Evolutionary conservation across 2,888 invertebrate genomes (phyloP), one percentile per base, ranked within the genome.

Genomic region (Xylocampa areola): DNA sequence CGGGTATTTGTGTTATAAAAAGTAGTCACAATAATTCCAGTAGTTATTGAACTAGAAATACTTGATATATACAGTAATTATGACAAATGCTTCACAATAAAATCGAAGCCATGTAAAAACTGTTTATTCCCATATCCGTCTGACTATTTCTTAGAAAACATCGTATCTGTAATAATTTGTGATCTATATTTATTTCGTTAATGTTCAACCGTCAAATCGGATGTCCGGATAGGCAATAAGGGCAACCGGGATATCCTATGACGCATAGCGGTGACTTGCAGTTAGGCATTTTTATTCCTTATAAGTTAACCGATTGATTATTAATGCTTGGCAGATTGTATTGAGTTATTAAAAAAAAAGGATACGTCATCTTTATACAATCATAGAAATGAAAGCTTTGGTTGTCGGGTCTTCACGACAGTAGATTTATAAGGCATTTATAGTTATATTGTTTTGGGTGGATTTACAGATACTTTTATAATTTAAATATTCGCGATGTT

Each of bases 101-200:
- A 51, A 67, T 41, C 4, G 17, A 16, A 44, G 30, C 11, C 6
- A 36, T 49, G 25, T 58, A 29, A 32, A 41, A 54, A 55, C 54
- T 44, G 37, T 53, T 44, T 57, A 68, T 13, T 57, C 62, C 68
- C 53, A 68, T 57, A 48, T 68, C 68, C 68, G 62, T 61, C 5
- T 37, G 19, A 36, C 45, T 29, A 4, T 32, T 67, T 39, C 61
- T 55, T 0, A 32, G 73, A 32, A 68, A 50, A 53, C 48, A 14
- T 36, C n/a, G 27, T 8, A 36, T n/a, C n/a, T n/a, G n/a, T 27
- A 36, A 44, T 49, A 19, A 7, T 29, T 40, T 45, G 29, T 41
- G 25, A 40, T 35, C 13, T 68, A 11, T 41, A 45, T 45, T 1
- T 47, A 5, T 16, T 35, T 27, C 16, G 21, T 21, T 29, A n/a